Base-by-base conservation (phyloP, 2,888 invertebrate genomes). In the Pristionchus mayeri region DNA sequence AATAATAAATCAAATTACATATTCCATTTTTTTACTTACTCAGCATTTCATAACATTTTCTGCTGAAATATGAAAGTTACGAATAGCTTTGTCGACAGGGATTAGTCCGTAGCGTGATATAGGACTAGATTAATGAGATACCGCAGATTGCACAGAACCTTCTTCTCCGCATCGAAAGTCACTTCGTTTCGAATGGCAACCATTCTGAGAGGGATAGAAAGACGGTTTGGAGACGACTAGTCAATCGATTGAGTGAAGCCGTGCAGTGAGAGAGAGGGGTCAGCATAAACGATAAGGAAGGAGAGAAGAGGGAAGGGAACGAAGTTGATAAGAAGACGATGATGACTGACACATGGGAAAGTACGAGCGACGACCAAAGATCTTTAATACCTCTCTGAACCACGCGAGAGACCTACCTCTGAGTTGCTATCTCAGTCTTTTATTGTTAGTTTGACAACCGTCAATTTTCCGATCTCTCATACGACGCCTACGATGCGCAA, bases 171-270 rank as follows among this genome's bases (percentile, higher is more conserved):
- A 24, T 71, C 71, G 40, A 71, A 71, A 2, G 71, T 71, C 2
- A 71, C 71, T n/a, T 71, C 71, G 40, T 71, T 71, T 4, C 71
- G 71, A 3, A 71, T 71, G 71, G 71, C 71, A n/a, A 71, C 71
- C 71, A 71, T 71, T 2, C 40, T 71, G 40, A 44, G 27, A 1
- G 9, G 13, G 71, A 16, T 71, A 4, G 54, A n/a, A n/a, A n/a
- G n/a, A n/a, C 4, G 54, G 54, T 16, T 54, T 21, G 54, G 71
- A 11, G 67, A 11, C 13, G 71, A 71, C 71, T 24, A 71, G n/a
- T 21, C 71, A 71, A 71, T 71, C 71, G 71, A 71, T 71, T 2
- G 44, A 71, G 71, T 71, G 40, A 40, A 40, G 71, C 37, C 16
- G 44, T 24, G 40, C 2, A 16, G 7, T 63, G 30, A 34, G 30